phyloP scores from a whole-genome alignment of 1,140 invertebrate species.

The Philaenus spumarius region DNA sequence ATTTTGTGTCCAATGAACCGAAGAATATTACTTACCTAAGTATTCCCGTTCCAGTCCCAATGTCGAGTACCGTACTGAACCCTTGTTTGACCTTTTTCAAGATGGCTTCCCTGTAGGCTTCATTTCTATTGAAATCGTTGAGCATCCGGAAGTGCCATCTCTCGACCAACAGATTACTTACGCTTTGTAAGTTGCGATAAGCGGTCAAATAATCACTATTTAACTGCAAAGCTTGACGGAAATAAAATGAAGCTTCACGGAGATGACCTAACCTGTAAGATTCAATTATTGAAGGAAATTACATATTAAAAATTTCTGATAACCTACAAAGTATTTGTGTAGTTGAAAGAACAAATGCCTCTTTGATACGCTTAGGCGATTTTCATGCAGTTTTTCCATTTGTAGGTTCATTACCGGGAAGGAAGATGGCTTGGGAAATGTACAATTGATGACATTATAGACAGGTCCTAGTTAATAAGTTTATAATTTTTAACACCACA shows the following conservation, averaged over 20 bases:
- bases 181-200: conserved; percentile 40
- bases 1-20: too few relatives aligned
- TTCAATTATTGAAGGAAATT: too few relatives aligned
- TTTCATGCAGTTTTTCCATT: too few relatives aligned
- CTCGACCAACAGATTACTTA: conserved; percentile 47
- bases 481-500: too few relatives aligned
- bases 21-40: conserved; percentile 28
- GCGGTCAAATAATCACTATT: conserved; percentile 37
- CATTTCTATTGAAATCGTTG: conserved; percentile 63
- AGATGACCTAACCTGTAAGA: conserved; percentile 24
- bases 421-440: too few relatives aligned
- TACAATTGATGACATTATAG: too few relatives aligned
- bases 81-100: conserved; percentile 44
- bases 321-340: neutral
- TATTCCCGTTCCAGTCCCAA: conserved; percentile 68
- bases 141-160: conserved; percentile 79
- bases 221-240: conserved; percentile 20
- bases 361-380: too few relatives aligned
- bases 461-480: too few relatives aligned
- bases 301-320: neutral
- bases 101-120: conserved; percentile 56
- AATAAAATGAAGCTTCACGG: conserved; percentile 24
- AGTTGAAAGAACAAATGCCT: too few relatives aligned
- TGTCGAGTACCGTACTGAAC: conserved; percentile 55
- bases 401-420: too few relatives aligned